A percentile compares a stretch with the other conserved stretches of the same genome.
phyloP scores from a whole-genome alignment of 2,797 vertebrate genomes.

The Trachurus trachurus region DNA sequence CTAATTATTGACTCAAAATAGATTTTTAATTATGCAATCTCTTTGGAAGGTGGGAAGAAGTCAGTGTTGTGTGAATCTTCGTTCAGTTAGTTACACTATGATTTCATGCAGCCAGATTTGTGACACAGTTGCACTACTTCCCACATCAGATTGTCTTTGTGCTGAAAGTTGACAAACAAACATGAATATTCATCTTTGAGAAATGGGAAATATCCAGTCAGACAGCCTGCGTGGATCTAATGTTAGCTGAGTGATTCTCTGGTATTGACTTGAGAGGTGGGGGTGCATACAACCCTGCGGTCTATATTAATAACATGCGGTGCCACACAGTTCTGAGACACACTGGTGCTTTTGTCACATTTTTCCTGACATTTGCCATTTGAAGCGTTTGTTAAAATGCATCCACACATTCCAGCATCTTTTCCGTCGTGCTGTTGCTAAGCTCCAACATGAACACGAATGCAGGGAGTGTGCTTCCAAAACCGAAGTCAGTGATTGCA shows the following conservation, averaged over 20 bases:
- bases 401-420: neutral
- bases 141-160: too few species aligned
- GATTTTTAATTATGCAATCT: too few species aligned
- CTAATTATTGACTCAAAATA: too few species aligned
- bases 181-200: too few species aligned
- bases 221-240: neutral
- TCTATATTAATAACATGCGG: neutral
- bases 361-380: neutral
- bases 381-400: neutral
- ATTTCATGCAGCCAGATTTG: neutral
- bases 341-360: neutral
- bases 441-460: neutral
- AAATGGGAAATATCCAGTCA: too few species aligned
- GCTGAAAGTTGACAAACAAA: too few species aligned
- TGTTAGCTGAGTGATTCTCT: neutral
- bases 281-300: neutral
- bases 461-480: neutral
- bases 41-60: too few species aligned
- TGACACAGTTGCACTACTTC: neutral
- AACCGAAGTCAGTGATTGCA: neutral
- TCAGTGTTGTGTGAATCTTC: too few species aligned
- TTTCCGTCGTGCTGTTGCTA: neutral
- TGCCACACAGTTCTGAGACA: neutral
- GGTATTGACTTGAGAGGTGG: neutral
- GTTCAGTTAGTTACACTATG: too few species aligned